Evolutionary conservation across 2,888 invertebrate species (phyloP).

Genomic region (Eucriotettix oculatus): DNA sequence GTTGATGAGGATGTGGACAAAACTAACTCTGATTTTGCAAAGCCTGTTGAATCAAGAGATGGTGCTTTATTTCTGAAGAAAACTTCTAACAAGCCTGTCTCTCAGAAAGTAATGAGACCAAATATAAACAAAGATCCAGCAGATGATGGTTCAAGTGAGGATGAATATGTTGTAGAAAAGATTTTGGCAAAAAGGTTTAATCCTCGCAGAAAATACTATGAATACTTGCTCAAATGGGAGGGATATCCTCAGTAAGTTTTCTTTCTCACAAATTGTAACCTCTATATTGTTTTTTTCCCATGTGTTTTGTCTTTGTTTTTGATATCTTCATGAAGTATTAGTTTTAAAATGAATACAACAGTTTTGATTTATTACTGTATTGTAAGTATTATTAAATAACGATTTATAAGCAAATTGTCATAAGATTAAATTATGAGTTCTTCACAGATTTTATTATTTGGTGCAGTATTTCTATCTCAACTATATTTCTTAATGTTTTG

Average conservation of each 20-base stretch:
- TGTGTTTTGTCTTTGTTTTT: no score
- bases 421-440: no score
- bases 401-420: no score
- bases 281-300: no score
- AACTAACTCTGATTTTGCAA: neutral
- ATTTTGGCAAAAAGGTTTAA: conserved; percentile 72
- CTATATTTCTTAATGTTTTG: neutral
- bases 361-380: neutral
- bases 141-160: conserved; percentile 12
- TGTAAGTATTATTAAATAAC: neutral
- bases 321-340: no score
- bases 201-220: conserved; percentile 56
- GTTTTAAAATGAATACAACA: neutral
- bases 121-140: neutral
- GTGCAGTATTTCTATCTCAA: neutral
- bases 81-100: neutral
- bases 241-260: conserved; percentile 51
- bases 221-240: conserved; percentile 77
- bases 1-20: neutral
- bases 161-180: conserved; percentile 61
- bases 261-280: neutral
- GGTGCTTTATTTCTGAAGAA: neutral
- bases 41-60: neutral
- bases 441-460: no score
- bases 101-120: neutral